phyloP scores from a whole-genome alignment of 2,113 vertebrate species.

The Glareola pratincola region DNA sequence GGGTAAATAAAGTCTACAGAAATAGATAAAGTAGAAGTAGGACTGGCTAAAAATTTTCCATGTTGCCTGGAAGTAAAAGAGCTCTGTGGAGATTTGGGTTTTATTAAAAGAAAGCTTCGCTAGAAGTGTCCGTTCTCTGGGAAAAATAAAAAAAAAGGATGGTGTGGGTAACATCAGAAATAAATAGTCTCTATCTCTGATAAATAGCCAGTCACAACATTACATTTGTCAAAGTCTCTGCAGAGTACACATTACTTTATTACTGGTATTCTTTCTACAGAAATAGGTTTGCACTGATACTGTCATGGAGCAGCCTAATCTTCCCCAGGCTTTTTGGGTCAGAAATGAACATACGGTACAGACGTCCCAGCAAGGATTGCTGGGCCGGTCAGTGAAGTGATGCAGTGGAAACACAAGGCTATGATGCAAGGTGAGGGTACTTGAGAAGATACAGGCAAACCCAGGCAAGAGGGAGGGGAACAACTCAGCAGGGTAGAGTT shows the following conservation, averaged over 20 bases:
- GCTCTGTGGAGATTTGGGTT: not conserved
- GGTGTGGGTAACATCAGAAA: not conserved
- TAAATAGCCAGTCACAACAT: not conserved
- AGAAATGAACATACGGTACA: not conserved
- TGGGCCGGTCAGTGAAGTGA: not conserved
- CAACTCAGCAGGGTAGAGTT: not conserved
- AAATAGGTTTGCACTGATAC: not conserved
- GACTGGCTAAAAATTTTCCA: not conserved
- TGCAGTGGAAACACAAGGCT: not conserved
- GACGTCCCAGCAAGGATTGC: not conserved
- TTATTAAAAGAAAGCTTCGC: slow-evolving; percentile 1
- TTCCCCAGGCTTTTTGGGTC: not conserved
- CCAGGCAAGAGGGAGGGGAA: not conserved
- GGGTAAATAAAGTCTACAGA: not conserved
- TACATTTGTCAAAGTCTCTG: not conserved
- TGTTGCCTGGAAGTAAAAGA: not conserved
- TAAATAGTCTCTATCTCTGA: not conserved
- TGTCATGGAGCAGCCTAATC: not conserved
- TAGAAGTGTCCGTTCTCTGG: not conserved
- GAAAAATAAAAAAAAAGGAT: not conserved
- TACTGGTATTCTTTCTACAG: not conserved
- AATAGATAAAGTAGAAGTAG: not conserved
- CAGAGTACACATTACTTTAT: not conserved
- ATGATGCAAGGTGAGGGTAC: not conserved
- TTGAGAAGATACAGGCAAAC: not conserved